Evolutionary conservation across 2,888 invertebrate genomes (phyloP), one percentile per base, ranked within the genome.

Genomic region (Tiliacea aurago): DNA sequence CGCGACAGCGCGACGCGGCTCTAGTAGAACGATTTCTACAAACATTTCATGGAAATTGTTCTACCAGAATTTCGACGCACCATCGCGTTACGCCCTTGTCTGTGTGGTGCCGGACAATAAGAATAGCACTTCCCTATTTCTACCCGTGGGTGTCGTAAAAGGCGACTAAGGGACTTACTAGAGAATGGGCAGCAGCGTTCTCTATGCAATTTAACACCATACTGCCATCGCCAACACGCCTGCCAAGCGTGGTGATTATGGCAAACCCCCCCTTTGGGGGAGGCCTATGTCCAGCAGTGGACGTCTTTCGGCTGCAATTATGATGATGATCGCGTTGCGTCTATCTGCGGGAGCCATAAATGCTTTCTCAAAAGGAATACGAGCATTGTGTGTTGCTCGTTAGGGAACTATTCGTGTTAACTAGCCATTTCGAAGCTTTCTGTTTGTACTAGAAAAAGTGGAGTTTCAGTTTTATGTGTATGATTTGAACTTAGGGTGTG

Each of bases 331-430:
- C 18, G 45, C 13, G 28, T 33, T 9, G 33, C 6, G 49, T 33
- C 20, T 33, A 51, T 15, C 33, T n/a, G 33, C 43, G 9, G 5
- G 1, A 2, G 70, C 18, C 51, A 43, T 70, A 20, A 10, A 15
- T 53, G 43, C 18, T 59, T 67, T 79, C 76, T 58, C 51, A 61
- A 65, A 76, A 66, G 61, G 81, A 81, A 68, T 69, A 65, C 53
- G 55, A 68, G 49, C 59, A 53, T 73, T 66, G 66, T 75, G 56
- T 58, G 74, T 63, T 41, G 49, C 68, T 78, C 81, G 76, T 81
- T 78, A 78, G 55, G 69, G 81, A 56, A 81, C 81, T 75, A 51
- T 62, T 63, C 67, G 80, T 74, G 75, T 59, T 80, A 63, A 80
- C 63, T 79, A 76, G 79, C 73, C 63, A 59, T 76, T 79, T 58